Conservation (phyloP, 2,797 vertebrate genomes). For the Prunella strophiata region DNA sequence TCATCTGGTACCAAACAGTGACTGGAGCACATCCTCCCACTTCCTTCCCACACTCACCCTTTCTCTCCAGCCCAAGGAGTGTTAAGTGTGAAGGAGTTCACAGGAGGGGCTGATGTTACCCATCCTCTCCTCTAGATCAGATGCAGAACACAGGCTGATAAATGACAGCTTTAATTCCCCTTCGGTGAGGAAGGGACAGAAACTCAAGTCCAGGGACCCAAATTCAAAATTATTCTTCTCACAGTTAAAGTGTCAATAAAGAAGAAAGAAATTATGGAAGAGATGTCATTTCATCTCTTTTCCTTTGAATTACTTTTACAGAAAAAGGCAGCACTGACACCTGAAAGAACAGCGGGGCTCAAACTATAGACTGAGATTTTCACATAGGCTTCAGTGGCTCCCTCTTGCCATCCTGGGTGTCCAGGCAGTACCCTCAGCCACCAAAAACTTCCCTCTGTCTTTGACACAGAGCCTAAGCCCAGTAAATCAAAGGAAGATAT, state of each 20-base stretch:
- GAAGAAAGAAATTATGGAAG: neutral
- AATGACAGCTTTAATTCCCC: neutral
- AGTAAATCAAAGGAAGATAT: neutral
- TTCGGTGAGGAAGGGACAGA: neutral
- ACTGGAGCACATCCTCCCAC: neutral
- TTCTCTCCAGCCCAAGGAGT: neutral
- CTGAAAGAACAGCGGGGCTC: neutral
- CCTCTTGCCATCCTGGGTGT: neutral
- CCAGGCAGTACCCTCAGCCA: neutral
- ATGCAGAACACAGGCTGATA: neutral
- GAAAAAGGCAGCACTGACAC: neutral
- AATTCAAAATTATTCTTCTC: neutral
- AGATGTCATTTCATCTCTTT: neutral
- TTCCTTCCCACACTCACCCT: neutral
- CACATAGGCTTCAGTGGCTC: neutral
- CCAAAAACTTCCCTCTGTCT: neutral
- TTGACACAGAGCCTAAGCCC: neutral
- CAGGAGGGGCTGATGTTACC: neutral
- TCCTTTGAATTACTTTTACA: neutral
- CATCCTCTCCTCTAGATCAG: neutral
- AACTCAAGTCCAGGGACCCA: neutral
- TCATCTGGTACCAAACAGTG: neutral
- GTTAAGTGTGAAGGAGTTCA: neutral
- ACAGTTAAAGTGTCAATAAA: neutral
- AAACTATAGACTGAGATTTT: neutral